Conservation (phyloP, 2,888 invertebrate genomes). For the Disparrhopalites patrizii region DNA sequence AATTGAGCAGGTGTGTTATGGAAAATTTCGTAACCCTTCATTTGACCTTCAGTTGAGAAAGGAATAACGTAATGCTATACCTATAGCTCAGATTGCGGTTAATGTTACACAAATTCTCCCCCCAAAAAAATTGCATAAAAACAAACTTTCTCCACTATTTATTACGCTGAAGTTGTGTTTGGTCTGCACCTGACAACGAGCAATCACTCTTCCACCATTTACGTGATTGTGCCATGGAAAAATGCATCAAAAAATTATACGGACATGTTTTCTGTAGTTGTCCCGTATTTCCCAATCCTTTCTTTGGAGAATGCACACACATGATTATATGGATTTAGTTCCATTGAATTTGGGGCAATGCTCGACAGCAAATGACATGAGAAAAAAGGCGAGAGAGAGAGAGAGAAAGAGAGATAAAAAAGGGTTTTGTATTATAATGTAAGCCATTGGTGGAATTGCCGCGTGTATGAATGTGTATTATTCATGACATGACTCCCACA, state of each 20-base stretch:
- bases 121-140: too few species aligned
- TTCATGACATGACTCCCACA: not conserved
- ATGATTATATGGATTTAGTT: slow-evolving; percentile 12
- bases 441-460: not conserved
- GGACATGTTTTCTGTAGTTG: not conserved
- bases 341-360: not conserved
- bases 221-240: not conserved
- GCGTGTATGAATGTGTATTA: not conserved
- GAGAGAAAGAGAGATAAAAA: not conserved
- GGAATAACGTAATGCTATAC: too few species aligned
- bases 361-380: not conserved
- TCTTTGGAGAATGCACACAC: not conserved
- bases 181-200: too few species aligned
- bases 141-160: too few species aligned
- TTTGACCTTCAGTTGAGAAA: too few species aligned
- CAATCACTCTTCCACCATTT: too few species aligned
- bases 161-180: too few species aligned
- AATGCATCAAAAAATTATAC: too few species aligned
- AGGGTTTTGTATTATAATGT: not conserved
- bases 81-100: too few species aligned
- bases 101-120: too few species aligned
- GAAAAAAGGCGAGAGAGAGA: not conserved
- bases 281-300: not conserved
- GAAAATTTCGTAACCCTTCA: too few species aligned
- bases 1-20: too few species aligned